These are phyloP conservation scores for Megathymus violae DNA, from an alignment of 1,140 invertebrate species.

Conservation along the genomic window DNA sequence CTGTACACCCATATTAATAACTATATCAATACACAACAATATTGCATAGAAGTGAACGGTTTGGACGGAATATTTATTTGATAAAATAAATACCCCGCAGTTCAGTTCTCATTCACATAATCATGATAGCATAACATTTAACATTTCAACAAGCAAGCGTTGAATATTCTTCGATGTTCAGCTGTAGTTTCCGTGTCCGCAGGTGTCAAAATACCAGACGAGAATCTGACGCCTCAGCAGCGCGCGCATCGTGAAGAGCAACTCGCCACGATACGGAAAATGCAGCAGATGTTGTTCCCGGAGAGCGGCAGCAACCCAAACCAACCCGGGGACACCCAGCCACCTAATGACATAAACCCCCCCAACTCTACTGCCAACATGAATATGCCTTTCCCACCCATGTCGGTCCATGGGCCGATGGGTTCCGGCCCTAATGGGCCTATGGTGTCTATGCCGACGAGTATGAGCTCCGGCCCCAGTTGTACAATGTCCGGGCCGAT, in stretches of 20 bases:
- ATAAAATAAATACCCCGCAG: too few relatives aligned
- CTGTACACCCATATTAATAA: too few relatives aligned
- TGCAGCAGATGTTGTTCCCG: constrained; percentile 96
- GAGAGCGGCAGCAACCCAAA: constrained; percentile 84
- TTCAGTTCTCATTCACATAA: too few relatives aligned
- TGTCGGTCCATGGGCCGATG: constrained; percentile 71
- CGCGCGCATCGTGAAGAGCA: constrained; percentile 96
- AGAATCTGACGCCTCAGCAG: constrained; percentile 98
- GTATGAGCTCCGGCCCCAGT: constrained; percentile 71
- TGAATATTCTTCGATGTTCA: constrained; percentile 46
- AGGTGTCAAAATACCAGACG: constrained; percentile 96
- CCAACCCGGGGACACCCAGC: constrained; percentile 65
- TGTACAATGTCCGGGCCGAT: constrained; percentile 79
- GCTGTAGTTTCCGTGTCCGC: constrained; percentile 56
- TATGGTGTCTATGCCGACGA: constrained; percentile 75
- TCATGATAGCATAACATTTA: too few relatives aligned
- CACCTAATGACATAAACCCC: constrained; percentile 64
- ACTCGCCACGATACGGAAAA: constrained; percentile 94
- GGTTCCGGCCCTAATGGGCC: constrained; percentile 73
- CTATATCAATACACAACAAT: too few relatives aligned
- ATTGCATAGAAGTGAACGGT: too few relatives aligned
- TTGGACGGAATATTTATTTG: too few relatives aligned
- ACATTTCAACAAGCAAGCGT: not conserved
- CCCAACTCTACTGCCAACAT: constrained; percentile 74
- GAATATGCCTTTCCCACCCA: constrained; percentile 79